Evolutionary conservation across 2,113 vertebrate species (phyloP).

Genomic region (Menura novaehollandiae): DNA sequence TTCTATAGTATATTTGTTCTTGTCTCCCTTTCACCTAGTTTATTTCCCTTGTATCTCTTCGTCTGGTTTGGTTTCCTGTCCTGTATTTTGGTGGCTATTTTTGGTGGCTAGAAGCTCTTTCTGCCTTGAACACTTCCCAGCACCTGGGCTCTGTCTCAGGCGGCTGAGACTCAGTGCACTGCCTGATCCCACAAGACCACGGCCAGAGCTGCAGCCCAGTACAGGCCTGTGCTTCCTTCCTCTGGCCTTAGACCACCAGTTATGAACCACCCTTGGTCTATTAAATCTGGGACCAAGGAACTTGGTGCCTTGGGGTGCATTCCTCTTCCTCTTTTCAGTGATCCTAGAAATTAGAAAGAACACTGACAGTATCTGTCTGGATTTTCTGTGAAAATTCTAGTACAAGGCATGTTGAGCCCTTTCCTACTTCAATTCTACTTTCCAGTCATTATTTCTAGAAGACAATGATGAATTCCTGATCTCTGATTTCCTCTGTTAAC

Average conservation of each 20-base stretch:
- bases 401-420: not conserved
- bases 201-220: not conserved
- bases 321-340: not conserved
- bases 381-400: not conserved
- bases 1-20: not conserved
- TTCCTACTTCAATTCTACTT: not conserved
- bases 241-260: not conserved
- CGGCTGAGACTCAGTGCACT: not conserved
- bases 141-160: not conserved
- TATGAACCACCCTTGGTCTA: not conserved
- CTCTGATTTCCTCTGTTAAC: not conserved
- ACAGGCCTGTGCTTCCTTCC: not conserved
- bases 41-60: not conserved
- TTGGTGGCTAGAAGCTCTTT: not conserved
- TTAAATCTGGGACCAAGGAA: not conserved
- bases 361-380: not conserved
- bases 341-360: not conserved
- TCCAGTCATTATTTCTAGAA: not conserved
- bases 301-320: accelerated
- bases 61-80: not conserved
- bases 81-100: not conserved
- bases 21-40: not conserved
- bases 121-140: not conserved
- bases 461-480: not conserved
- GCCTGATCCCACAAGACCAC: not conserved